phyloP scores from a whole-genome alignment of 2,113 vertebrate genomes.

The Pyrgilauda ruficollis region DNA sequence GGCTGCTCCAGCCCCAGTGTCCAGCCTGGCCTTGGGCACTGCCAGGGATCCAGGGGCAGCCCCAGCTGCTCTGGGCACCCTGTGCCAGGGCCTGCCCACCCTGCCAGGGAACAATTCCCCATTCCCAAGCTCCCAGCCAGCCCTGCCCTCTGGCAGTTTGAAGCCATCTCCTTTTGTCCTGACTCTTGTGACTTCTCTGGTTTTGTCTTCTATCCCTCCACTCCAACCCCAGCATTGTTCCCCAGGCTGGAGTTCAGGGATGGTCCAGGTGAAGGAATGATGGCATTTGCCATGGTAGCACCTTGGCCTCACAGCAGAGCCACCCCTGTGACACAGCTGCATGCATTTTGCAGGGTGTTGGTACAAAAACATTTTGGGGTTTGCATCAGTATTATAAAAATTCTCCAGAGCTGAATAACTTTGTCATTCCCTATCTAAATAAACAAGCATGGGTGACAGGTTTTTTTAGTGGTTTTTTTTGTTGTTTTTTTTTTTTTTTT shows the following conservation, averaged over 20 bases:
- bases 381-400: neutral
- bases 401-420: neutral
- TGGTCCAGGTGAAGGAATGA: neutral
- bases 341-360: neutral
- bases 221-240: rapidly evolving
- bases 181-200: neutral
- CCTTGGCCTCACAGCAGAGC: neutral
- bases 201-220: neutral
- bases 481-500: neutral
- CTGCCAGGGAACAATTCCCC: neutral
- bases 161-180: neutral
- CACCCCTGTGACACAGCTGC: rapidly evolving
- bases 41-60: neutral
- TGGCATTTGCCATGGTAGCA: rapidly evolving
- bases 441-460: constrained; percentile 37
- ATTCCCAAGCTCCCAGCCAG: rapidly evolving
- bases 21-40: neutral
- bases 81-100: neutral
- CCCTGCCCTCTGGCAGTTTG: rapidly evolving
- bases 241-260: rapidly evolving
- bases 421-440: constrained; percentile 19
- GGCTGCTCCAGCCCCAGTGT: neutral
- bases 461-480: neutral
- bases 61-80: neutral
- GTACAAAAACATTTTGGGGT: neutral